Evolutionary conservation across 64 coral and sea anemone genomes (phyloP).

Genomic region (Montipora capricornis): DNA sequence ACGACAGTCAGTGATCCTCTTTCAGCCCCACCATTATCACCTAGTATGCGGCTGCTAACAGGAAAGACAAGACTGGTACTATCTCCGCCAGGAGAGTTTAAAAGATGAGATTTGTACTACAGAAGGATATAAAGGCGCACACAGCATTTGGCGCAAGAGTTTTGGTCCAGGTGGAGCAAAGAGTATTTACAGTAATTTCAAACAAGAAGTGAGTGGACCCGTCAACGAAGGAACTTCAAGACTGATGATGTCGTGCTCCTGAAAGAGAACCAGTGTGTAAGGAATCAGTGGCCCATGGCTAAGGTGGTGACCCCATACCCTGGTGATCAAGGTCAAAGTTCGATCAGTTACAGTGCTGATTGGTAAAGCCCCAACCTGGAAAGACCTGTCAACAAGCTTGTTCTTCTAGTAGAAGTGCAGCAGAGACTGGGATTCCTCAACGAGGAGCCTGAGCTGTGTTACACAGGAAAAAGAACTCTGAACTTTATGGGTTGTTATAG

Average conservation of each 20-base stretch:
- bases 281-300: too few species aligned
- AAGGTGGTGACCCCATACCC: neutral
- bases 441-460: constrained; percentile 12
- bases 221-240: neutral
- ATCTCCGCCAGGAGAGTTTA: constrained; percentile 31
- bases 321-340: constrained; percentile 15
- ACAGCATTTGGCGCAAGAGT: constrained; percentile 50
- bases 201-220: neutral
- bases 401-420: neutral
- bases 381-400: too few species aligned
- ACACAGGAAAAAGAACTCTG: too few species aligned
- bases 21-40: constrained; percentile 28
- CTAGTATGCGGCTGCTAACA: constrained; percentile 23
- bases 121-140: constrained; percentile 29
- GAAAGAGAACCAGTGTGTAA: too few species aligned
- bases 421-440: constrained; percentile 23
- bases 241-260: constrained; percentile 11
- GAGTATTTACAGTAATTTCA: constrained; percentile 51
- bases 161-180: constrained; percentile 50
- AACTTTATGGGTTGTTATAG: too few species aligned
- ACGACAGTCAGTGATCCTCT: constrained; percentile 1
- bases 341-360: constrained; percentile 10
- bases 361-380: neutral
- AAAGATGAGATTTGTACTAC: neutral
- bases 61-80: constrained; percentile 25